Evolutionary conservation across 2,888 invertebrate genomes (phyloP), one percentile per base, ranked within the genome.

Genomic region (Onchidella celtica): DNA sequence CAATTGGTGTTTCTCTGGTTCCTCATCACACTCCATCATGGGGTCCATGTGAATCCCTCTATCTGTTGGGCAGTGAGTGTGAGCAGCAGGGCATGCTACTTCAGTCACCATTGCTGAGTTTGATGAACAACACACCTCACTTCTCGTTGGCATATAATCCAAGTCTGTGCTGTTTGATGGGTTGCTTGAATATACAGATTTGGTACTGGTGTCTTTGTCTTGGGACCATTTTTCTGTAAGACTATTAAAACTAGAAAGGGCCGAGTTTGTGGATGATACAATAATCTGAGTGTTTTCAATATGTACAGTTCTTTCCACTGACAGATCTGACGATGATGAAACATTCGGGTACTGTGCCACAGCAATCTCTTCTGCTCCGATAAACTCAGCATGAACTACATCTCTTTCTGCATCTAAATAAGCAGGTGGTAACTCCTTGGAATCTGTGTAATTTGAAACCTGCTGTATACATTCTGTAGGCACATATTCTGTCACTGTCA

Each of bases 1-100:
- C 27, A 59, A 57, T 3, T 74, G 63, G 38, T 61, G 61, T 66
- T 61, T 68, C 69, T 84, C 85, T 29, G 83, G 79, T 36, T 87
- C 87, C 0, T 87, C 87, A 78, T 87, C 86, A n/a, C 83, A 85
- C 65, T 86, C 87, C 86, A 87, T 86, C 86, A 87, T 86, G 14
- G 87, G 87, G 63, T 86, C 86, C 85, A 87, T 85, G 9, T 70
- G 83, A 40, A 85, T 85, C 68, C 76, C 78, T 21, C 82, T 47
- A 27, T 75, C 75, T 1, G 55, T 47, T 2, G 57, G 29, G 34
- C 47, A n/a, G 4, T 61, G 55, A 24, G 47, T 55, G 55, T 80
- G 69, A 32, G 75, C 17, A 3, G 68, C 17, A 47, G 63, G 75
- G 61, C 36, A 38, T n/a, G 72, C 24, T 9, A 72, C 72, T 34